Conservation (phyloP, 2,888 invertebrate species). For the Eupithecia subfuscata region DNA sequence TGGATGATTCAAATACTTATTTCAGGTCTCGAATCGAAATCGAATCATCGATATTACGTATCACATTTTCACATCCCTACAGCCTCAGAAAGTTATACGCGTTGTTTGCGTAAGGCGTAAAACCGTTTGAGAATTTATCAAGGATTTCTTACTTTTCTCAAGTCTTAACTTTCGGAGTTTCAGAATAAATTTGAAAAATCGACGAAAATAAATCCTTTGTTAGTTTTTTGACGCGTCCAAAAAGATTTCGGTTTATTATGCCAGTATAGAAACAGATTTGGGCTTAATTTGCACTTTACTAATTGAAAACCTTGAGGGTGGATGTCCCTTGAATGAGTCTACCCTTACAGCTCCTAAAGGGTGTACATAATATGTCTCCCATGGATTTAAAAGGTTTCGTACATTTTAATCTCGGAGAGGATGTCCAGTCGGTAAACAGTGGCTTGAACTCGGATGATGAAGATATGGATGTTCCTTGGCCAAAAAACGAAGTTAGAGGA, state of each 20-base stretch:
- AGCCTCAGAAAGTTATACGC: conserved; percentile 35
- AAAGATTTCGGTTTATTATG: not conserved
- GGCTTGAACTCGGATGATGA: conserved; percentile 8
- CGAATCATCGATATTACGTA: not conserved
- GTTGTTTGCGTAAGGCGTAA: conserved; percentile 39
- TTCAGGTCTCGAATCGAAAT: not conserved
- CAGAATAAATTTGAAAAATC: conserved; percentile 9
- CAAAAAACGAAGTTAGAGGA: too few species aligned
- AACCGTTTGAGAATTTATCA: conserved; percentile 42
- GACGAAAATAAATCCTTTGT: not conserved
- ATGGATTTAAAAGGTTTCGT: conserved; percentile 38
- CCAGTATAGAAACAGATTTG: conserved; percentile 16
- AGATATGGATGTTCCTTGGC: not conserved
- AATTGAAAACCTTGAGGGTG: conserved; percentile 26
- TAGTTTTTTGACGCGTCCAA: not conserved
- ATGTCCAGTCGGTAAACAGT: conserved; percentile 63
- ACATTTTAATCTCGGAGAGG: conserved; percentile 51
- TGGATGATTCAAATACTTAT: not conserved
- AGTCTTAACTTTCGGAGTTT: conserved; percentile 2
- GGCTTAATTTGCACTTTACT: conserved; percentile 30
- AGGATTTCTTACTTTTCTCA: conserved; percentile 36
- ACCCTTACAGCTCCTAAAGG: conserved; percentile 5
- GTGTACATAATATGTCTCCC: conserved; percentile 16
- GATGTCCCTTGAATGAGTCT: conserved; percentile 10
- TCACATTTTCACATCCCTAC: conserved; percentile 27